Base-by-base conservation (phyloP, 2,888 invertebrate species). In the Drosophila melanosoma region DNA sequence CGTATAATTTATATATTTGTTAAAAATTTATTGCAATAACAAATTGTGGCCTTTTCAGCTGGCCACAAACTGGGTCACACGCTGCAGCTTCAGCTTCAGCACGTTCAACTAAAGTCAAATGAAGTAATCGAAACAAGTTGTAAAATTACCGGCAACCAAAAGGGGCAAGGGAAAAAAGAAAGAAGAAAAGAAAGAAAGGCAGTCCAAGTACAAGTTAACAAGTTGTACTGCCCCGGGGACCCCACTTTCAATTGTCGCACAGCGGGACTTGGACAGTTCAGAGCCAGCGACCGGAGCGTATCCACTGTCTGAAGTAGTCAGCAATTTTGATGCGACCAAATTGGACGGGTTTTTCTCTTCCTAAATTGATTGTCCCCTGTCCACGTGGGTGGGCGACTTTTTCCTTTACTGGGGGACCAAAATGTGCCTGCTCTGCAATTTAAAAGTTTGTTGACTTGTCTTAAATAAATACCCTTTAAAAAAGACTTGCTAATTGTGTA, bases 221-320 rank as follows among this genome's bases (percentile, higher is more conserved):
- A 88, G 73, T 76, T 83, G 89, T 59, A 57, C 35, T 56, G 65
- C 84, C 79, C 69, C 52, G 62, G 69, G 74, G 74, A 66, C 71
- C 48, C 73, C 84, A 89, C 89, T 89, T 89, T 89, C 84, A 84
- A 89, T 84, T 84, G 88, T 83, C 85, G 74, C 79, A 74, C 82
- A 81, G 82, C 82, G 63, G 69, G 77, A 56, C 33, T 49, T 51
- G 79, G 40, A 40, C 49, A 62, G 54, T n/a, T 29, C 38, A 32
- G 62, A 32, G 20, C 38, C 26, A 17, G 35, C 33, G 29, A 29
- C 29, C 29, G 29, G 29, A 60, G 29, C 38, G 26, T 12, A 17
- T 17, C 29, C 45, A 17, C 60, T n/a, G 51, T 38, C 57, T 20
- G 54, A 38, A 63, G 79, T 66, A 66, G 57, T n/a, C 73, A 38